Evolutionary conservation across 2,888 invertebrate species (phyloP), one percentile per base, ranked within the genome.

Genomic region (Trichogramma dendrolimi): DNA sequence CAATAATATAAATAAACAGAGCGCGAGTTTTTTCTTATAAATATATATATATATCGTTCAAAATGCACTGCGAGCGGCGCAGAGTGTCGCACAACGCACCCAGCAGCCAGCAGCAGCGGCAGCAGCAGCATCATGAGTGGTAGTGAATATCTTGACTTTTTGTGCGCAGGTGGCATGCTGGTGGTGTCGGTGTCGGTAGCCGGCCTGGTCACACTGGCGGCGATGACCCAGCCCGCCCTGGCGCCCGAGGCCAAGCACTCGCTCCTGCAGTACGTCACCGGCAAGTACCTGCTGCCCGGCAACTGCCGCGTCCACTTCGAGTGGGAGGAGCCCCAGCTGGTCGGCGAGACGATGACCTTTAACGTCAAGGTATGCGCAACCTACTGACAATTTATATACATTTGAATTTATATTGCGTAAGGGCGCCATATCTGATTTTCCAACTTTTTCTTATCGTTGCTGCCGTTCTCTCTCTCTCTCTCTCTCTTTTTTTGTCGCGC

Each of bases 341-440:
- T 96, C 39, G 96, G 95, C 50, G 92, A 90, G 79, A 94, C 94
- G 43, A 91, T 94, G 85, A 91, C 92, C 76, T 95, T 96, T 81
- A 89, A 88, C 61, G 91, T 95, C 70, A 82, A 84, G 79, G 86
- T 86, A 74, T 73, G 68, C 46, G 5, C n/a, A 11, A 39, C 49
- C 41, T 5, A 57, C 40, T 63, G 50, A n/a, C n/a, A 46, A 5
- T 14, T 11, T 46, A 40, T 10, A 40, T 10, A 27, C 3, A 2
- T 27, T 27, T 27, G 1, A 27, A 27, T 27, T 27, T 27, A 27
- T 27, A 27, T 27, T 27, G 27, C 27, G 27, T 27, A 27, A 27
- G 27, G 27, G 27, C 1, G 27, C 27, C 27, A 27, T 27, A 27
- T 27, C 27, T 0, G 27, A 27, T 27, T 27, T 27, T 27, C 3